Evolutionary conservation across 2,797 vertebrate genomes (phyloP).

Genomic region (Chelon labrosus): DNA sequence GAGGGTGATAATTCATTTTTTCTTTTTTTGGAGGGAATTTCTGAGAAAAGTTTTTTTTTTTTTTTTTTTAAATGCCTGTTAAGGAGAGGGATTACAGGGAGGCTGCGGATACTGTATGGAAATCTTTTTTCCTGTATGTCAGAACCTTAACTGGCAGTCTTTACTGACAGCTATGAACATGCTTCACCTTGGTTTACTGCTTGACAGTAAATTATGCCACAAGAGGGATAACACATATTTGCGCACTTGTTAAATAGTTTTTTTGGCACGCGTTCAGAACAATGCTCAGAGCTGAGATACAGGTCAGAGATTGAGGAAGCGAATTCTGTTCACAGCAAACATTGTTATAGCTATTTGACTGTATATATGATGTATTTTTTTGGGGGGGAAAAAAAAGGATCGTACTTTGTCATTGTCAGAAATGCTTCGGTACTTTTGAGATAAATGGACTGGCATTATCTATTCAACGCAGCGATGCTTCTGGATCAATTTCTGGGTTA

Average conservation of each 20-base stretch:
- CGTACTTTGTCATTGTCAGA: constrained; percentile 17
- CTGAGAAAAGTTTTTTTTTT: constrained; percentile 22
- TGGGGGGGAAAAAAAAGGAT: not conserved
- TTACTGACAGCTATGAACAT: constrained; percentile 66
- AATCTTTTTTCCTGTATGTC: constrained; percentile 64
- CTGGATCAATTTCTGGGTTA: constrained; percentile 42
- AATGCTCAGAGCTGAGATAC: constrained; percentile 50
- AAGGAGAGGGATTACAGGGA: constrained; percentile 26
- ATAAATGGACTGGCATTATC: constrained; percentile 12
- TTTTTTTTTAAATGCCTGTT: constrained; percentile 6
- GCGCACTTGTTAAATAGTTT: constrained; percentile 70
- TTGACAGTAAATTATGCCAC: constrained; percentile 71
- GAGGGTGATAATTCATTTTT: constrained; percentile 77
- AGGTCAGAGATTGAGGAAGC: constrained; percentile 59
- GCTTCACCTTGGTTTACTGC: constrained; percentile 69
- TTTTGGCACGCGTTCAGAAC: constrained; percentile 69
- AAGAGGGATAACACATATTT: constrained; percentile 68
- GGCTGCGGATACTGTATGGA: constrained; percentile 45
- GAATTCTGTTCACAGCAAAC: constrained; percentile 49
- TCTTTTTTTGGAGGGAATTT: constrained; percentile 71
- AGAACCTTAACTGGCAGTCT: constrained; percentile 67
- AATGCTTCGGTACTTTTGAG: constrained; percentile 15
- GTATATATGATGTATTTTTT: constrained; percentile 4
- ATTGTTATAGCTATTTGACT: constrained; percentile 25
- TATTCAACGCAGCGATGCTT: constrained; percentile 28